These are phyloP conservation scores for Mustela lutreola DNA, from an alignment of 2,113 vertebrate genomes.

Conservation along the genomic window DNA sequence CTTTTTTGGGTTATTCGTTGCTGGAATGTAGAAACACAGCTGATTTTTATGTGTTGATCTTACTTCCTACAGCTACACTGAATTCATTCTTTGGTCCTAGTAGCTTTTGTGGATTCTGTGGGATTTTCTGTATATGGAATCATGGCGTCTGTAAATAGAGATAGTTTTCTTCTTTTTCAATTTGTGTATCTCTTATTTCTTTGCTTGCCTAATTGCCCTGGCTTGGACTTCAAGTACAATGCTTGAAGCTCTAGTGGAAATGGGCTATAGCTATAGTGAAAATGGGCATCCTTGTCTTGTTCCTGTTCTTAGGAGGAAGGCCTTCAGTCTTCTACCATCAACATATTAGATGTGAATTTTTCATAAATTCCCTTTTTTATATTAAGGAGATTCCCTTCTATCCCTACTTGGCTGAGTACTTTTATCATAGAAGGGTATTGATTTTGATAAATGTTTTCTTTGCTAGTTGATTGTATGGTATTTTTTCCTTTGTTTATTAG, in stretches of 20 bases:
- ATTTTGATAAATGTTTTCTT: slow-evolving; percentile 30
- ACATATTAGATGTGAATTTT: slow-evolving; percentile 14
- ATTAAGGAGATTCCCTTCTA: not conserved
- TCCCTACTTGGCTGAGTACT: not conserved
- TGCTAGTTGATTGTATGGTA: not conserved
- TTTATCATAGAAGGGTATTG: slow-evolving; percentile 13
- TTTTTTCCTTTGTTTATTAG: slow-evolving; percentile 26
- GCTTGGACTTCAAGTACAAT: slow-evolving; percentile 20
- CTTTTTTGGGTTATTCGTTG: not conserved
- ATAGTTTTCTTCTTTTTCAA: slow-evolving; percentile 38
- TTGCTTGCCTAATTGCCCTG: slow-evolving; percentile 23
- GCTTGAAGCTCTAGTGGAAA: slow-evolving; percentile 3
- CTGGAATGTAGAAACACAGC: not conserved
- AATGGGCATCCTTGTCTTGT: slow-evolving; percentile 44
- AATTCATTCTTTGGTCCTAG: slow-evolving; percentile 12
- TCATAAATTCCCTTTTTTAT: slow-evolving; percentile 17
- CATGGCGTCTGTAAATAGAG: slow-evolving; percentile 3
- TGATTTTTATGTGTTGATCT: slow-evolving; percentile 23
- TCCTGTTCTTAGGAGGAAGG: not conserved
- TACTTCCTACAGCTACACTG: not conserved
- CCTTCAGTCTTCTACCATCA: not conserved
- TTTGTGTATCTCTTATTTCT: slow-evolving; percentile 12
- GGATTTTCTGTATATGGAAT: not conserved
- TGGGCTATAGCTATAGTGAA: not conserved
- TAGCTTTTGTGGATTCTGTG: not conserved